Evolutionary conservation across 2,888 invertebrate species (phyloP).

Genomic region (Gonocerus acuteangulatus): DNA sequence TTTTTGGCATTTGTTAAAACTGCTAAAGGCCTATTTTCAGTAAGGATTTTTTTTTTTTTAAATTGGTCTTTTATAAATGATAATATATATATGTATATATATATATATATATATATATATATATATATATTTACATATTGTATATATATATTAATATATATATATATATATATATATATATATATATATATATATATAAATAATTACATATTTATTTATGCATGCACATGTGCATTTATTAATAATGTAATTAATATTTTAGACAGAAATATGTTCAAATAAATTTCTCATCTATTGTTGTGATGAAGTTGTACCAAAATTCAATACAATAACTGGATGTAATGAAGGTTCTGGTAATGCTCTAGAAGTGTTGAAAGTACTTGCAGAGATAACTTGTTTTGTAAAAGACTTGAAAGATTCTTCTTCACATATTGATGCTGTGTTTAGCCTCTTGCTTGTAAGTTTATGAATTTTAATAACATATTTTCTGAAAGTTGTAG

Average conservation of each 20-base stretch:
- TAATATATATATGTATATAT: too few species aligned
- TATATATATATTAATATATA: too few species aligned
- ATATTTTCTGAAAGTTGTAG: neutral
- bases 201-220: neutral
- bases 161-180: neutral
- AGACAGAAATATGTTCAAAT: constrained; percentile 50
- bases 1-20: constrained; percentile 79
- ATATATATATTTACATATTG: too few species aligned
- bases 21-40: constrained; percentile 75
- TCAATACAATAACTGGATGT: constrained; percentile 56
- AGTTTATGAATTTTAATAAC: too few species aligned
- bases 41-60: constrained; percentile 26
- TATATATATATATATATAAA: neutral
- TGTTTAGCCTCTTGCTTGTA: neutral
- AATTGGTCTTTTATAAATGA: too few species aligned
- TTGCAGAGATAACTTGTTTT: constrained; percentile 68
- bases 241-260: constrained; percentile 6
- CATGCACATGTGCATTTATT: too few species aligned
- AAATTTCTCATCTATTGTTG: constrained; percentile 78
- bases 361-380: constrained; percentile 72
- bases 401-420: neutral
- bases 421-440: neutral
- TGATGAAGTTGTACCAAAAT: constrained; percentile 67
- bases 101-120: neutral
- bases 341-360: constrained; percentile 55